These are phyloP conservation scores for Centropyge bicolor DNA, from an alignment of 2,797 vertebrate genomes.

Conservation along the genomic window DNA sequence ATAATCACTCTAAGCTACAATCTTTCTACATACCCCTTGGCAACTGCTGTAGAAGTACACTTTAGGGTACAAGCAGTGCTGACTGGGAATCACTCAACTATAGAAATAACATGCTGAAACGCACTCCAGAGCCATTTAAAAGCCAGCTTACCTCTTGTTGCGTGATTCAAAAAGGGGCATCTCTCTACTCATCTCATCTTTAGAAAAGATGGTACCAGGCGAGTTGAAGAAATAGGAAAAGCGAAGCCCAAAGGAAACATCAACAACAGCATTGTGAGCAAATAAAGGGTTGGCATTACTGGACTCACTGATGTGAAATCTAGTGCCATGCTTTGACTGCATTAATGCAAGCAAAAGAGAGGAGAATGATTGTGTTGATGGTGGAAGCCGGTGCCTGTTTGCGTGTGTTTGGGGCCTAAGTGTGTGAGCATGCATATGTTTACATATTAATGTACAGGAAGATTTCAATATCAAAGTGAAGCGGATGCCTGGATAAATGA, in stretches of 20 bases:
- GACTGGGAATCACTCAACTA: neutral
- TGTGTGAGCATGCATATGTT: conserved; percentile 46
- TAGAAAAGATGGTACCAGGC: neutral
- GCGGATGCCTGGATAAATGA: conserved; percentile 66
- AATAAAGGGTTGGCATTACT: conserved; percentile 19
- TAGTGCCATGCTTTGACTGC: neutral
- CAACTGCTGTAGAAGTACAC: neutral
- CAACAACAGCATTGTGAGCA: conserved; percentile 1
- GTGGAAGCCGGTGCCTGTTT: neutral
- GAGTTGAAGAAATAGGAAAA: neutral
- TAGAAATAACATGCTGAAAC: neutral
- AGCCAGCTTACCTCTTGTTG: conserved; percentile 1
- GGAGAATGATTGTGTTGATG: neutral
- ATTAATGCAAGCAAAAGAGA: conserved; percentile 14
- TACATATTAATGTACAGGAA: conserved; percentile 53
- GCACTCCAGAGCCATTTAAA: conserved; percentile 16
- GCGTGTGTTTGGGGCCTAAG: conserved; percentile 2
- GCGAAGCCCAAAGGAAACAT: neutral
- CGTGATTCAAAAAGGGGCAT: neutral
- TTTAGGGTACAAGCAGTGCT: neutral
- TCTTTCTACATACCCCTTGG: neutral
- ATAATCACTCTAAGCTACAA: neutral
- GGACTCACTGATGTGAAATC: conserved; percentile 15
- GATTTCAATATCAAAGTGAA: conserved; percentile 67
- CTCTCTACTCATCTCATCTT: neutral